Evolutionary conservation across 1,140 invertebrate genomes (phyloP).

Genomic region (Geopemphigus sp.): DNA sequence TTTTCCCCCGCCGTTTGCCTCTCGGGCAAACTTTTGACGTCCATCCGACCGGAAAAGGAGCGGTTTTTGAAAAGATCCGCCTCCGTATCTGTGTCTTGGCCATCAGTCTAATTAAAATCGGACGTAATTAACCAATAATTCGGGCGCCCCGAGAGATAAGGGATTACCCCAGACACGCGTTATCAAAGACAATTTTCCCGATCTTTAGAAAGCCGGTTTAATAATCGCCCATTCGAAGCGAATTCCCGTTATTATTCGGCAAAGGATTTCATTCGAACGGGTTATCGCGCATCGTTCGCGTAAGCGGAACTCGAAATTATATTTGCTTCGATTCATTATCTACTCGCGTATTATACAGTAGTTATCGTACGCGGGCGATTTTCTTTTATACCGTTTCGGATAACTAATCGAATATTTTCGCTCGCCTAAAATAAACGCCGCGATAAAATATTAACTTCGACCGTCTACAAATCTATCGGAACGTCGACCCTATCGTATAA

Average conservation of each 20-base stretch:
- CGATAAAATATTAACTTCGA: conserved; percentile 9
- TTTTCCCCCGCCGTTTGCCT: not conserved
- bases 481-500: too few relatives aligned
- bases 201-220: conserved; percentile 4
- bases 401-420: conserved; percentile 1
- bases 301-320: not conserved
- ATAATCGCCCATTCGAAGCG: not conserved
- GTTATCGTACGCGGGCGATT: not conserved
- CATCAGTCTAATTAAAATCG: conserved; percentile 43
- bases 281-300: not conserved
- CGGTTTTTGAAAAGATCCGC: conserved; percentile 35
- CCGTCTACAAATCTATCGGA: conserved; percentile 2
- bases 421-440: not conserved
- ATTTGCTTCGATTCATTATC: conserved; percentile 10
- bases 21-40: conserved; percentile 44
- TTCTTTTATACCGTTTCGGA: too few relatives aligned
- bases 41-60: conserved; percentile 44
- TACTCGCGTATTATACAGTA: not conserved
- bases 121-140: conserved; percentile 45
- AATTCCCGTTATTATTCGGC: not conserved
- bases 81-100: conserved; percentile 9
- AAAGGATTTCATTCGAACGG: not conserved
- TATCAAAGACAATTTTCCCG: conserved; percentile 31
- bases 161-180: not conserved
- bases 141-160: conserved; percentile 35